phyloP scores from a whole-genome alignment of 2,888 invertebrate species.

The Charanyca ferruginea region DNA sequence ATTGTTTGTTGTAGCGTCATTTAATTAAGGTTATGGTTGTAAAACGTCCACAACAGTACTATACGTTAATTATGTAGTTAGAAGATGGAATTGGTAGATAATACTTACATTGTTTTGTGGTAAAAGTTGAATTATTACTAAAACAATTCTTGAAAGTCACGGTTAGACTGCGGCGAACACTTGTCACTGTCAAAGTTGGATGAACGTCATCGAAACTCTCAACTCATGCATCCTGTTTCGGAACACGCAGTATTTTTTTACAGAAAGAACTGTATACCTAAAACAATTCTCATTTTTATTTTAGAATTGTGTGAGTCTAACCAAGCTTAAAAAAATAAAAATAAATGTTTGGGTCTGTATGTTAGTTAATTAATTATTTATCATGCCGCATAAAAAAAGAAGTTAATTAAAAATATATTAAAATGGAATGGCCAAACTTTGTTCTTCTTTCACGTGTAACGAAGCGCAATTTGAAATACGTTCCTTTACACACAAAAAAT shows the following conservation, averaged over 20 bases:
- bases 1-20: slow-evolving; percentile 57
- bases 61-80: not conserved
- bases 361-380: too few relatives aligned
- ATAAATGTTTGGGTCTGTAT: too few relatives aligned
- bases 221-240: slow-evolving; percentile 53
- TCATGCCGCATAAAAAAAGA: too few relatives aligned
- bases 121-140: slow-evolving; percentile 48
- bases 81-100: not conserved
- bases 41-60: not conserved
- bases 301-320: not conserved
- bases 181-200: slow-evolving; percentile 55
- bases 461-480: slow-evolving; percentile 13
- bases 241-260: slow-evolving; percentile 17
- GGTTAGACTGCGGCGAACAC: slow-evolving; percentile 67
- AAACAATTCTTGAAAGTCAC: slow-evolving; percentile 82
- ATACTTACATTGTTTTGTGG: slow-evolving; percentile 66
- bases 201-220: slow-evolving; percentile 54
- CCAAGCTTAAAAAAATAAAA: too few relatives aligned
- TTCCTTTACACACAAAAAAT: slow-evolving; percentile 18
- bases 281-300: not conserved
- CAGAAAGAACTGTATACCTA: not conserved
- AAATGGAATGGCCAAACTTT: too few relatives aligned
- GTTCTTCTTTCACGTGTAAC: not conserved
- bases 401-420: too few relatives aligned
- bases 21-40: slow-evolving; percentile 36